Evolutionary conservation across 1,140 invertebrate species (phyloP).

Genomic region (Drosophila fuyamai): DNA sequence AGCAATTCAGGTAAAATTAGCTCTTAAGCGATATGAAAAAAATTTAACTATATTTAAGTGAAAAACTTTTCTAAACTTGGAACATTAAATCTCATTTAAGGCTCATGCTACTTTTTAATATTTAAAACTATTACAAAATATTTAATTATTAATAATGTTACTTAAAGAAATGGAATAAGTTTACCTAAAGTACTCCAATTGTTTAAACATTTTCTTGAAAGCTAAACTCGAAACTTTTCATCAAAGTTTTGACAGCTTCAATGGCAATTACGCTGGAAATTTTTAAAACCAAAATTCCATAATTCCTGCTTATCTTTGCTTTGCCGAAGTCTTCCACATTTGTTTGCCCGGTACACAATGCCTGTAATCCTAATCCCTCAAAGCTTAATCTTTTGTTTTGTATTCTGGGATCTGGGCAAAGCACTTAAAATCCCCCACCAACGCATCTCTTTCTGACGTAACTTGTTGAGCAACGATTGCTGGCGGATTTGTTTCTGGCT

Average conservation of each 20-base stretch:
- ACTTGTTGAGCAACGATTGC: constrained; percentile 39
- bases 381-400: constrained; percentile 43
- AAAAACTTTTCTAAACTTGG: too few relatives aligned
- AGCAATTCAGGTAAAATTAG: not conserved
- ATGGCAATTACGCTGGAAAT: not conserved
- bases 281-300: constrained; percentile 17
- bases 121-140: not conserved
- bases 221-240: constrained; percentile 1
- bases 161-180: too few relatives aligned
- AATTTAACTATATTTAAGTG: too few relatives aligned
- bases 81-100: too few relatives aligned
- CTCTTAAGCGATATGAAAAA: not conserved
- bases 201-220: too few relatives aligned
- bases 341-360: constrained; percentile 28
- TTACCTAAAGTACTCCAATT: too few relatives aligned
- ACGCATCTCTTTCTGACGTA: constrained; percentile 29
- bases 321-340: constrained; percentile 19
- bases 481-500: constrained; percentile 28
- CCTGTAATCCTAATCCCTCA: constrained; percentile 49
- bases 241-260: not conserved
- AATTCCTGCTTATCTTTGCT: constrained; percentile 15
- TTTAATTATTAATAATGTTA: too few relatives aligned
- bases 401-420: constrained; percentile 9
- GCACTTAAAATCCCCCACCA: constrained; percentile 13
- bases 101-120: not conserved